Base-by-base conservation (phyloP, 2,888 invertebrate genomes). In the Lepidonotus clava region DNA sequence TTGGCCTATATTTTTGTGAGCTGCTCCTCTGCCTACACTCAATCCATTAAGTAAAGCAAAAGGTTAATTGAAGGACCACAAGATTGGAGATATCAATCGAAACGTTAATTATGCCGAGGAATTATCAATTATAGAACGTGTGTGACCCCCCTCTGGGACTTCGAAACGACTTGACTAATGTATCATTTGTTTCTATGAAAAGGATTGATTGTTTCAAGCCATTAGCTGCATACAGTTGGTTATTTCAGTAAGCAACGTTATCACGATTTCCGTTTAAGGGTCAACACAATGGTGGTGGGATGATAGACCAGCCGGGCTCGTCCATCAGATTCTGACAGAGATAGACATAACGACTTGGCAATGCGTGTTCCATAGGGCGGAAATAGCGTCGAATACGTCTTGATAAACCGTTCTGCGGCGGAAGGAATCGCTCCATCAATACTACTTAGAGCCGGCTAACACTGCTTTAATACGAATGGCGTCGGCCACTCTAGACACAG, bases 21-120 rank as follows among this genome's bases (percentile, higher is more conserved):
- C 34, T 36, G 71, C 71, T 46, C 34, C 1, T 38, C 8, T 36
- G 14, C 71, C 71, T 11, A 14, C 36, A 34, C 18, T 36, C 71
- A 34, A 6, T 38, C 71, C 71, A 71, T 71, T 71, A 71, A 71
- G 71, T 34, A 34, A 71, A 36, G 36, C 61, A 34, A 11, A 1
- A n/a, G 71, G 71, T 71, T 71, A 71, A 71, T 71, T 71, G 71
- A 34, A 38, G 36, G 38, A n/a, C 71, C 71, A 71, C 24, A 71
- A 71, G 11, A 34, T 71, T 38, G 14, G 21, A 5, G 36, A 34
- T n/a, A 71, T 34, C 71, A 71, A 36, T 38, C 38, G 61, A 61
- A 61, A 61, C 28, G 36, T 71, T 71, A 71, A 71, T 71, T 24
- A n/a, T 2, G 38, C 14, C 71, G n/a, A 11, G 38, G 71, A 71